Percentiles rank a stretch among this genome's conserved stretches.
Conservation (phyloP, 2,888 invertebrate genomes). For the Chaetoderma sp. region DNA sequence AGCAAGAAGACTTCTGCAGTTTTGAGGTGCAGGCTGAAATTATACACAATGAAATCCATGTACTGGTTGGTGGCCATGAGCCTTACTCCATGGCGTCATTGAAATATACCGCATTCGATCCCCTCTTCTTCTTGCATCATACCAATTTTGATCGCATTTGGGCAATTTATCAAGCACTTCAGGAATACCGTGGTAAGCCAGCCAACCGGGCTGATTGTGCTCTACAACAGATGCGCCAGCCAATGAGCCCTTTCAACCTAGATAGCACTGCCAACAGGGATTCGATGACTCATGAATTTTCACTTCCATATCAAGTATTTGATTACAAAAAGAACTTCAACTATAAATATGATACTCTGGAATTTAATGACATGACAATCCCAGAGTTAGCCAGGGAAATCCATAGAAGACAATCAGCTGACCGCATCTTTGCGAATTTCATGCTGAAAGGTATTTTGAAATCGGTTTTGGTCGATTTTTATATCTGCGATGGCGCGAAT, state of each 20-base stretch:
- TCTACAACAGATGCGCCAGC: slow-evolving; percentile 29
- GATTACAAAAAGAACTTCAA: slow-evolving; percentile 23
- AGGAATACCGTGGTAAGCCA: slow-evolving; percentile 34
- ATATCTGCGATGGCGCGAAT: not conserved
- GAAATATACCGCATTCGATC: slow-evolving; percentile 38
- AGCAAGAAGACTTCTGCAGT: slow-evolving; percentile 39
- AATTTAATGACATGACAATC: slow-evolving; percentile 24
- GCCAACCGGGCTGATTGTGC: slow-evolving; percentile 41
- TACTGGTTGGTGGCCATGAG: slow-evolving; percentile 35
- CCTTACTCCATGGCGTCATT: slow-evolving; percentile 38
- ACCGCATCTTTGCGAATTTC: slow-evolving; percentile 19
- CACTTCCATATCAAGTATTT: slow-evolving; percentile 35
- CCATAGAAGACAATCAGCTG: not conserved
- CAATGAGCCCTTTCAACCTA: slow-evolving; percentile 36
- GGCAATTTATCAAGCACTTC: slow-evolving; percentile 38
- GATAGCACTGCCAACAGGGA: slow-evolving; percentile 33
- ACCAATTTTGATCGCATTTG: slow-evolving; percentile 36
- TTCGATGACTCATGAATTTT: slow-evolving; percentile 30
- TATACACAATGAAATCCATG: slow-evolving; percentile 41
- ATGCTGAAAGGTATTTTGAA: slow-evolving; percentile 20
- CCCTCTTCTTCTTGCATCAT: slow-evolving; percentile 38
- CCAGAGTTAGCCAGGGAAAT: slow-evolving; percentile 22
- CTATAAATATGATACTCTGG: slow-evolving; percentile 25
- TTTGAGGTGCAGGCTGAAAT: slow-evolving; percentile 39
- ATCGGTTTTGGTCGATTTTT: slow-evolving; percentile 19